Base-by-base conservation (phyloP, 2,797 vertebrate genomes). In the Chaunax sp. region DNA sequence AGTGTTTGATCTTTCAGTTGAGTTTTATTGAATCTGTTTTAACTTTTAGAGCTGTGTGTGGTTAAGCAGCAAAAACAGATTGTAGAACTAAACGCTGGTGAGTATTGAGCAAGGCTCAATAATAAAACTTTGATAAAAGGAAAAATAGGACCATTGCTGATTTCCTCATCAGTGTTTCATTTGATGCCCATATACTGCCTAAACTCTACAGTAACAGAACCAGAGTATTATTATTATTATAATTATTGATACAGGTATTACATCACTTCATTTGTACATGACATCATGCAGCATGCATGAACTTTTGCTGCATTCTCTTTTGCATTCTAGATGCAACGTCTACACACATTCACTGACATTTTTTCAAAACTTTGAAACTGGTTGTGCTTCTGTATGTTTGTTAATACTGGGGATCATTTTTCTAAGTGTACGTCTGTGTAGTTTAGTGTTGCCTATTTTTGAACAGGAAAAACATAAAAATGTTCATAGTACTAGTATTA, bases 11-110 rank as follows among this genome's bases (percentile, higher is more conserved):
- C 56, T 69, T 54, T 59, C 28, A 28, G 47, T 20, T 35, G 25
- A 35, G 43, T 51, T 67, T 77, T 63, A 67, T 63, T 54, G 26
- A 53, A 71, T 40, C 40, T n/a, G 20, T 58, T 57, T 55, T 35
- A 63, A 30, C 25, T 57, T 46, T 43, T 63, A 46, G 33, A 45
- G 26, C 30, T n/a, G 46, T 1, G 2, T 40, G 5, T 55, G 28
- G 26, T 53, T 51, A 23, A 25, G 14, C 11, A 57, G 52, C 10
- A 57, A 37, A 58, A 68, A n/a, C n/a, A n/a, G n/a, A n/a, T n/a
- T n/a, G n/a, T n/a, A n/a, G n/a, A n/a, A 59, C 38, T 26, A 54
- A 67, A 23, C 26, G 35, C 51, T 30, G 37, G 19, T 6, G 20
- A 26, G 53, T 45, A 45, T 28, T 30, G n/a, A 51, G 30, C 23